Evolutionary conservation across 1,140 invertebrate genomes (phyloP).

Genomic region (Temnothorax nylanderi): DNA sequence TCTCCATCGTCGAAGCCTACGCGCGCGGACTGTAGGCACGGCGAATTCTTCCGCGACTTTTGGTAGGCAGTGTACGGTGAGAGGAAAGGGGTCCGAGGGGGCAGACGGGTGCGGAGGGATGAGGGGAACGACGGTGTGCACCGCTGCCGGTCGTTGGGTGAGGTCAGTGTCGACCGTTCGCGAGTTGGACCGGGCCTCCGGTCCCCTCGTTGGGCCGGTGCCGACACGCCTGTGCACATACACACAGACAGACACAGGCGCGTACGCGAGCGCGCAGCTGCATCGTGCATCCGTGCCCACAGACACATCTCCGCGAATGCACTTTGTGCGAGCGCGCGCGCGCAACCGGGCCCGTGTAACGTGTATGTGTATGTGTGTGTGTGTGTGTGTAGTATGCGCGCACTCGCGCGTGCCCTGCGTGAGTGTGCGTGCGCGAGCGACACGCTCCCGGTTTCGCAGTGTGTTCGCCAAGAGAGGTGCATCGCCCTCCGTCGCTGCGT

Average conservation of each 20-base stretch:
- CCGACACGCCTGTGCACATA: constrained; percentile 64
- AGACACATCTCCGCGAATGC: constrained; percentile 21
- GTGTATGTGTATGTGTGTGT: neutral
- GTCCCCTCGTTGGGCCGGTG: constrained; percentile 65
- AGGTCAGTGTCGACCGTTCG: constrained; percentile 84
- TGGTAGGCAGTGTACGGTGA: constrained; percentile 82
- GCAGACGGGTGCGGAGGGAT: neutral
- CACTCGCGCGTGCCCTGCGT: constrained; percentile 35
- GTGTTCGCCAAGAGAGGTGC: constrained; percentile 83
- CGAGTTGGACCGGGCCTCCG: constrained; percentile 83
- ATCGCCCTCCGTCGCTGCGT: constrained; percentile 85
- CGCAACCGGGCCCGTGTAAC: neutral
- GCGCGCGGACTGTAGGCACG: constrained; percentile 72
- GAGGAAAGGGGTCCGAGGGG: constrained; percentile 67
- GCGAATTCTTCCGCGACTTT: constrained; percentile 82
- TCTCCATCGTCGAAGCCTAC: constrained; percentile 18
- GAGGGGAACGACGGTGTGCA: constrained; percentile 49
- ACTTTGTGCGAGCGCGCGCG: neutral
- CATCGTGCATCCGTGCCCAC: constrained; percentile 33
- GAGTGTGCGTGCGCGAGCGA: constrained; percentile 66
- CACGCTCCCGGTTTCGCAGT: constrained; percentile 81
- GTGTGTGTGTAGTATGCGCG: constrained; percentile 29
- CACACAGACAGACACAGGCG: neutral
- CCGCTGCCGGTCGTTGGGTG: constrained; percentile 82
- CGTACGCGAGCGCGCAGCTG: constrained; percentile 30